Conservation (phyloP, 2,113 vertebrate species). For the Elephantulus edwardii region DNA sequence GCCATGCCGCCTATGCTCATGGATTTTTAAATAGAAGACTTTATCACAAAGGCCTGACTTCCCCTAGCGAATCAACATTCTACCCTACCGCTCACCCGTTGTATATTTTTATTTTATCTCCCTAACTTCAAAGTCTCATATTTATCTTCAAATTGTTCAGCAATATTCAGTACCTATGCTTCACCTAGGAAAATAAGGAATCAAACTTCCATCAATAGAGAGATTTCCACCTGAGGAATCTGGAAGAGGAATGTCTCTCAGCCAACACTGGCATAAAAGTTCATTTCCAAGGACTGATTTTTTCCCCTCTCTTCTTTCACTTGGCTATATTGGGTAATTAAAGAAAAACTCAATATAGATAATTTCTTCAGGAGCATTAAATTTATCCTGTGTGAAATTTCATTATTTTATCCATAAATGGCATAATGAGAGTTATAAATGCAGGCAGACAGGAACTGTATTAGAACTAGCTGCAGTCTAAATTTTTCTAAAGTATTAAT, state of each 20-base stretch:
- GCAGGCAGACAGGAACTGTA: constrained; percentile 14
- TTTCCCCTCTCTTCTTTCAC: neutral
- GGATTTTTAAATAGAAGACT: no score
- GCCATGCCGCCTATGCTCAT: no score
- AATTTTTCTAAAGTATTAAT: constrained; percentile 46
- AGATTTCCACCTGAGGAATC: neutral
- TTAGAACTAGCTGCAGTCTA: constrained; percentile 12
- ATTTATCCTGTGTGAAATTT: constrained; percentile 69
- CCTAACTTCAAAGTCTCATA: neutral
- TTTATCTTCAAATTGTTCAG: neutral
- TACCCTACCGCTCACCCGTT: no score
- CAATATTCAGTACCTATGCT: neutral
- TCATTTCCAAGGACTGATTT: neutral
- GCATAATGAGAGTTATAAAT: constrained; percentile 30
- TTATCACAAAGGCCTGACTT: no score
- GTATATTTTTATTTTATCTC: neutral
- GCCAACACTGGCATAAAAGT: neutral
- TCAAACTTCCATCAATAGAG: neutral
- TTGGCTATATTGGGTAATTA: neutral
- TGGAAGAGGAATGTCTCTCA: neutral
- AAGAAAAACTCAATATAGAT: constrained; percentile 34
- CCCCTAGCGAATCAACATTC: no score
- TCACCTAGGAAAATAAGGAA: neutral
- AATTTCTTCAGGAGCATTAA: constrained; percentile 53
- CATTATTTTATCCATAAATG: constrained; percentile 69